Evolutionary conservation across 2,888 invertebrate genomes (phyloP).

Genomic region (Pyrrhia umbra): DNA sequence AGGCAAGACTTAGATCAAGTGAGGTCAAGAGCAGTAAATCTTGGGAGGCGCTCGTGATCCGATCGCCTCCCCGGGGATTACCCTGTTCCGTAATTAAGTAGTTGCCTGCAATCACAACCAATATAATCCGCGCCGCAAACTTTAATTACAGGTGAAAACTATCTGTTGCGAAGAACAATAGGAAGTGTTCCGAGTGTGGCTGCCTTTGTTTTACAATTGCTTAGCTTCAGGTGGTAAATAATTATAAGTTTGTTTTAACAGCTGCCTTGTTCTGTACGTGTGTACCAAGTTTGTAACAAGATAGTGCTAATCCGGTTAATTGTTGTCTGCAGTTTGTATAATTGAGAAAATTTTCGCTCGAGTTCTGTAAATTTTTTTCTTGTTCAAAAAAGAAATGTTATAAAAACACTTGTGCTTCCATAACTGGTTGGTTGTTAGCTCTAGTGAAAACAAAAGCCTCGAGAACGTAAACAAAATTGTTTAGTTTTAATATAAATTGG

Average conservation of each 20-base stretch:
- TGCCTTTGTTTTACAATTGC: slow-evolving; percentile 62
- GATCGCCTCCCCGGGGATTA: slow-evolving; percentile 72
- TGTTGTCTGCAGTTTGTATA: slow-evolving; percentile 61
- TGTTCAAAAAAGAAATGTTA: not conserved
- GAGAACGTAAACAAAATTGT: not conserved
- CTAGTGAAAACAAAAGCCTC: not conserved
- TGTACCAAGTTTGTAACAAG: slow-evolving; percentile 60
- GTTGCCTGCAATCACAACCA: slow-evolving; percentile 78
- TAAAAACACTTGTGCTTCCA: slow-evolving; percentile 10
- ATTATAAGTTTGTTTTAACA: slow-evolving; percentile 65
- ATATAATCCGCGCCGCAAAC: slow-evolving; percentile 79
- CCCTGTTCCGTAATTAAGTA: slow-evolving; percentile 80
- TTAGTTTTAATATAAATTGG: not conserved
- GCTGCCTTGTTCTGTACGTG: slow-evolving; percentile 54
- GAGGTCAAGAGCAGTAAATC: slow-evolving; percentile 84
- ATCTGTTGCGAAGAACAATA: slow-evolving; percentile 68
- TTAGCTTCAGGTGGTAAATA: slow-evolving; percentile 59
- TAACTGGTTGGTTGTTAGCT: not conserved
- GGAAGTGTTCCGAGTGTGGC: slow-evolving; percentile 55
- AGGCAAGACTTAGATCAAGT: slow-evolving; percentile 72
- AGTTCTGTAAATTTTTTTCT: slow-evolving; percentile 24
- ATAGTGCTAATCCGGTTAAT: slow-evolving; percentile 59
- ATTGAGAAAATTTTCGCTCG: slow-evolving; percentile 46
- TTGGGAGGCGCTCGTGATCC: slow-evolving; percentile 70
- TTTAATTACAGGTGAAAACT: slow-evolving; percentile 80